These are phyloP conservation scores for Falco peregrinus DNA, from an alignment of 2,797 vertebrate genomes.

Conservation along the genomic window DNA sequence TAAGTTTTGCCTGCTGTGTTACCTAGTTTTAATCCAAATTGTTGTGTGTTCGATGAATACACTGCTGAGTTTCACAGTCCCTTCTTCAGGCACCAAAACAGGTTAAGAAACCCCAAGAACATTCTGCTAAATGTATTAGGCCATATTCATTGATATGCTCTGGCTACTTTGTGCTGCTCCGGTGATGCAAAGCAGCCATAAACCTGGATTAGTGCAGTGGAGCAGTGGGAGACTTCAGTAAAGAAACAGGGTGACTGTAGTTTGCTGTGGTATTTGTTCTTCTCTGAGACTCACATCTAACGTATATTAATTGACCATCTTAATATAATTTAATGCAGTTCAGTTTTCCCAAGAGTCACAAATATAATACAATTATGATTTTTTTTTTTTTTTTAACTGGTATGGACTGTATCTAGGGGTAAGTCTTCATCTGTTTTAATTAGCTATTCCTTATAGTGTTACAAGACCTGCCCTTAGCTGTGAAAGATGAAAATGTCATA, in stretches of 20 bases:
- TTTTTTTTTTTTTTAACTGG: background rate
- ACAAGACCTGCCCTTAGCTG: background rate
- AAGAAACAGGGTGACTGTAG: background rate
- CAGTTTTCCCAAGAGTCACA: background rate
- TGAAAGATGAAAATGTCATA: background rate
- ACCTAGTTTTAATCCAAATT: background rate
- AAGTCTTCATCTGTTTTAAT: background rate
- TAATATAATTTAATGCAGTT: background rate
- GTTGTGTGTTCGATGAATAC: background rate
- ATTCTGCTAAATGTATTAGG: background rate
- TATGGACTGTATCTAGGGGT: background rate
- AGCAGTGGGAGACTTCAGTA: background rate
- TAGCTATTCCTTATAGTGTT: background rate
- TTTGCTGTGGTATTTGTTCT: background rate
- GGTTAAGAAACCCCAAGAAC: constrained; percentile 40
- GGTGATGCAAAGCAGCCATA: constrained; percentile 9
- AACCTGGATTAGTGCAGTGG: background rate
- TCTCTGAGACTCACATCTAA: background rate
- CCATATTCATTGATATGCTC: background rate
- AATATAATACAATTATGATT: background rate
- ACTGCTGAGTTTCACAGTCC: background rate
- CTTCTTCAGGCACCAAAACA: background rate
- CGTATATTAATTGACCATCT: background rate
- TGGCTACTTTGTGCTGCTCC: background rate
- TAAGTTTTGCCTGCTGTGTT: constrained; percentile 33